These are phyloP conservation scores for Anableps anableps DNA, from an alignment of 2,797 vertebrate species.

Conservation along the genomic window DNA sequence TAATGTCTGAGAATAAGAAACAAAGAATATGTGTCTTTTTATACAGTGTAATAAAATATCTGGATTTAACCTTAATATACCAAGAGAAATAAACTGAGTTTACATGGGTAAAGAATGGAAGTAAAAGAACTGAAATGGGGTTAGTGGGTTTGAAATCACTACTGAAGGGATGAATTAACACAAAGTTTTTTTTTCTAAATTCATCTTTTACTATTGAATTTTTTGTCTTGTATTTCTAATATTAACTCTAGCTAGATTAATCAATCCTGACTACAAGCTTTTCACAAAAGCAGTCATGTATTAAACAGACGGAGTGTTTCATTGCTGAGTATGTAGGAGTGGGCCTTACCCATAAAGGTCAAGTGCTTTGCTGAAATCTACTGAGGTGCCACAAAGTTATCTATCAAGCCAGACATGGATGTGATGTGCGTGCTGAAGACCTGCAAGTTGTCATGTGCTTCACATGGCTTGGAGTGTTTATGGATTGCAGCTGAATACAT, in stretches of 20 bases:
- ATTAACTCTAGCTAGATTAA: slow-evolving; percentile 41
- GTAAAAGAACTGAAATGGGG: neutral
- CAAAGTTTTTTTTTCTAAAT: slow-evolving; percentile 37
- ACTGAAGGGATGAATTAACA: neutral
- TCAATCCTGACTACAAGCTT: slow-evolving; percentile 27
- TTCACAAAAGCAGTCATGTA: slow-evolving; percentile 57
- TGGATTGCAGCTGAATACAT: slow-evolving; percentile 29
- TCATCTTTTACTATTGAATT: slow-evolving; percentile 39
- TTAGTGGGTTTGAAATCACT: neutral
- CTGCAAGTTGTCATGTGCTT: slow-evolving; percentile 27
- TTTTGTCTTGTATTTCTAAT: slow-evolving; percentile 44
- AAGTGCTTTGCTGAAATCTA: slow-evolving; percentile 66
- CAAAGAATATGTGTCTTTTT: too few relatives aligned
- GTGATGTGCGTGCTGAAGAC: slow-evolving; percentile 59
- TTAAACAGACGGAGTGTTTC: slow-evolving; percentile 63
- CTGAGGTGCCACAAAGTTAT: slow-evolving; percentile 67
- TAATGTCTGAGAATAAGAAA: too few relatives aligned
- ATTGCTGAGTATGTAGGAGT: slow-evolving; percentile 68
- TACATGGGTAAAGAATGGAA: neutral
- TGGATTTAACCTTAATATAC: neutral
- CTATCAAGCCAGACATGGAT: slow-evolving; percentile 67
- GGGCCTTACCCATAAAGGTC: slow-evolving; percentile 71
- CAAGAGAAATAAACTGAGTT: neutral
- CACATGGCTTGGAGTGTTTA: slow-evolving; percentile 31
- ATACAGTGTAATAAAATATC: neutral